Conservation (phyloP, 2,113 vertebrate species). For the Leuciscus idus region DNA sequence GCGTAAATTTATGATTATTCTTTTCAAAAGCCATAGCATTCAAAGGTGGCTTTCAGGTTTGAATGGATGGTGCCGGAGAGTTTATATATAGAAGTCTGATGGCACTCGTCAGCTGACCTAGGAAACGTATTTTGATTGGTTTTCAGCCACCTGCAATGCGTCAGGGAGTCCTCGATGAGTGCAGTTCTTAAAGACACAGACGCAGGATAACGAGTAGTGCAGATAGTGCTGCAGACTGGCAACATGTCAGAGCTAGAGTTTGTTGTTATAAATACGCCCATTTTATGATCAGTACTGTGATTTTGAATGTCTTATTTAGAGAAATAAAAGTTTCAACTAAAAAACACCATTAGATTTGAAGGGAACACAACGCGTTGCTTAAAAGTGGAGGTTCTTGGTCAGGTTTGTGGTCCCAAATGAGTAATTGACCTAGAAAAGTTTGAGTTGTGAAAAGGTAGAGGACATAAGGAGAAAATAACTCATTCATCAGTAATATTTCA, state of each 20-base stretch:
- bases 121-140: slow-evolving; percentile 60
- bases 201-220: no score
- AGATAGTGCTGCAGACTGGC: not conserved
- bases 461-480: not conserved
- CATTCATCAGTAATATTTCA: not conserved
- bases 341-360: not conserved
- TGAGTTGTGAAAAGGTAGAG: slow-evolving; percentile 7
- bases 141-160: slow-evolving; percentile 70
- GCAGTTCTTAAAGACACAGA: slow-evolving; percentile 60
- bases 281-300: not conserved
- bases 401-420: slow-evolving; percentile 14
- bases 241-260: not conserved
- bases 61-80: slow-evolving; percentile 29
- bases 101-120: slow-evolving; percentile 58
- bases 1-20: not conserved
- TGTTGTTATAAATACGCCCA: not conserved
- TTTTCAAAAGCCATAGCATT: not conserved
- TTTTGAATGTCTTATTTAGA: not conserved
- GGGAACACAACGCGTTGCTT: not conserved
- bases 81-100: slow-evolving; percentile 56
- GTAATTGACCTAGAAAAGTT: slow-evolving; percentile 30
- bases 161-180: slow-evolving; percentile 62
- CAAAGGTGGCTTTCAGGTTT: not conserved
- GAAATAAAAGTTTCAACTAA: not conserved
- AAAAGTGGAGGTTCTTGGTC: not conserved